A percentile compares a stretch with the other conserved stretches of the same genome.
phyloP scores from a whole-genome alignment of 1,140 invertebrate genomes.

The Platyscapa corneri region DNA sequence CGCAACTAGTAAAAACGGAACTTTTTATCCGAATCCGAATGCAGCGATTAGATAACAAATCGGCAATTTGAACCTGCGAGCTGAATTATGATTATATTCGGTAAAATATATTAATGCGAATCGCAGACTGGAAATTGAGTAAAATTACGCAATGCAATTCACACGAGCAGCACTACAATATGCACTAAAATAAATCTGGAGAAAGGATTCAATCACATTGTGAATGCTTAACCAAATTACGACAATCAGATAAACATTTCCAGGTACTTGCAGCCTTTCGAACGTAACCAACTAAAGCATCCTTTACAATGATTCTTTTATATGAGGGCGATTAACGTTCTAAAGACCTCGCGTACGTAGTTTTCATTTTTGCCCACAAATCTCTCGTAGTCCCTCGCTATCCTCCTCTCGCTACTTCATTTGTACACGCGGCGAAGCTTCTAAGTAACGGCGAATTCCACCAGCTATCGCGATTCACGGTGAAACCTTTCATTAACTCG shows the following conservation, averaged over 20 bases:
- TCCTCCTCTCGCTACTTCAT: background rate
- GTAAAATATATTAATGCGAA: background rate
- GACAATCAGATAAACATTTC: constrained; percentile 33
- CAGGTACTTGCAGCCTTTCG: background rate
- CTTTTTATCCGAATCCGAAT: background rate
- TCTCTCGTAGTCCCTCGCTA: background rate
- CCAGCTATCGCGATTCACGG: background rate
- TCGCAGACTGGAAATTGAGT: background rate
- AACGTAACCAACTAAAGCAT: background rate
- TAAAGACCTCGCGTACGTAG: background rate
- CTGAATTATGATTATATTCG: background rate
- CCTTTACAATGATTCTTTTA: constrained; percentile 12
- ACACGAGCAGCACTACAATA: background rate
- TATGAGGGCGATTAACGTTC: constrained; percentile 3
- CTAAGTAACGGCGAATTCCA: background rate
- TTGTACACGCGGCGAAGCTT: background rate
- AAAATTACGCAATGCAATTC: background rate
- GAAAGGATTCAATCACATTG: constrained; percentile 9
- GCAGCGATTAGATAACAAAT: background rate
- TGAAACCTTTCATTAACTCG: constrained; percentile 44
- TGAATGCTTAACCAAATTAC: constrained; percentile 12
- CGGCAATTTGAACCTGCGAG: background rate
- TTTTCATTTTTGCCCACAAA: constrained; percentile 4
- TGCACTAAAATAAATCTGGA: background rate
- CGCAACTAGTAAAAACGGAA: background rate